Percentiles rank a stretch among this genome's conserved stretches.
phyloP scores from a whole-genome alignment of 2,797 vertebrate species.

The Phrynocephalus vlangalii region DNA sequence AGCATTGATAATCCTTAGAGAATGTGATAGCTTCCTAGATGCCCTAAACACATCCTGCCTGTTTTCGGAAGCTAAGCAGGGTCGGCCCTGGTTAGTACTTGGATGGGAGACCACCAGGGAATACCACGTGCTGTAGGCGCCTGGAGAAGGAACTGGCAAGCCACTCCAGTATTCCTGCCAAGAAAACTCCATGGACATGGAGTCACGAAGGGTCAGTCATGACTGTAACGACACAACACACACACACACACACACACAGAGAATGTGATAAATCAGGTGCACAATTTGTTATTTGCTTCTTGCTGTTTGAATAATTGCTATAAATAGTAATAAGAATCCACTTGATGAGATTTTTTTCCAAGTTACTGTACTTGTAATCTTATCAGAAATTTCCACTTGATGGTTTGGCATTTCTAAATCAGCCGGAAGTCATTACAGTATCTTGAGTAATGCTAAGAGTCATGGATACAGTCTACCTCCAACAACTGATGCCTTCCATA shows the following conservation, averaged over 20 bases:
- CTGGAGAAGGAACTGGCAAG: too few relatives aligned
- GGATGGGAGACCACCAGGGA: too few relatives aligned
- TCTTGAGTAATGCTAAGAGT: background rate
- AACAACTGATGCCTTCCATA: background rate
- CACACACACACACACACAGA: too few relatives aligned
- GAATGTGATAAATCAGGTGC: background rate
- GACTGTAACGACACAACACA: too few relatives aligned
- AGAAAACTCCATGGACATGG: too few relatives aligned
- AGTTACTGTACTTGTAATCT: too few relatives aligned
- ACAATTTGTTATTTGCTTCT: background rate
- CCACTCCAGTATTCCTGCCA: too few relatives aligned
- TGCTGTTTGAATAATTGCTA: background rate
- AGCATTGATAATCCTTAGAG: background rate
- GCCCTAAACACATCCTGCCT: too few relatives aligned
- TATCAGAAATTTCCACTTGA: background rate
- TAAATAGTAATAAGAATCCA: background rate
- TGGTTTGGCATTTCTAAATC: background rate
- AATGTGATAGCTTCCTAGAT: background rate
- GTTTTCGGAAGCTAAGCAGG: too few relatives aligned
- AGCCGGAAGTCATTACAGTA: background rate
- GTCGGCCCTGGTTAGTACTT: too few relatives aligned
- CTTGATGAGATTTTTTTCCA: background rate
- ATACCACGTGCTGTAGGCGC: too few relatives aligned
- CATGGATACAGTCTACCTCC: background rate
- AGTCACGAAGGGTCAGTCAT: too few relatives aligned